A percentile compares a stretch with the other conserved stretches of the same genome.
Conservation (phyloP, 1,140 invertebrate species). For the Hirudo medicinalis region DNA sequence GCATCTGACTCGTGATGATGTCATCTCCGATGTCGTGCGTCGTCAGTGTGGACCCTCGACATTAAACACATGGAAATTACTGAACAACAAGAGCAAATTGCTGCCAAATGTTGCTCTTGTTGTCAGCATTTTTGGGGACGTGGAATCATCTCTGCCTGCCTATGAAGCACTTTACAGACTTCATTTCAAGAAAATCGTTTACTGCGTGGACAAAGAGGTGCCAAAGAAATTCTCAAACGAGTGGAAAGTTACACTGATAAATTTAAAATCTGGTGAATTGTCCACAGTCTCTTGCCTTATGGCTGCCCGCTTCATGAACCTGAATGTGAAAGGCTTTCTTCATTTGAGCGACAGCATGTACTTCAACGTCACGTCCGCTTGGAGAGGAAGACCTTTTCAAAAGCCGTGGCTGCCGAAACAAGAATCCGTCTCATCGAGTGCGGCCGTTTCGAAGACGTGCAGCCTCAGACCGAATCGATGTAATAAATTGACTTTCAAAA, state of each 20-base stretch:
- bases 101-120: constrained; percentile 12
- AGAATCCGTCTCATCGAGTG: background rate
- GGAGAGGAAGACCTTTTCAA: background rate
- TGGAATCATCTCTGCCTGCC: constrained; percentile 13
- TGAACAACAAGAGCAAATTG: background rate
- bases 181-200: constrained; percentile 19
- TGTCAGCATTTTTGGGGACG: constrained; percentile 15
- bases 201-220: constrained; percentile 13
- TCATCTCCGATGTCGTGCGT: background rate
- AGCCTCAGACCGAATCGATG: background rate
- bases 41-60: background rate
- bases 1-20: background rate
- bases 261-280: background rate
- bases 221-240: constrained; percentile 3
- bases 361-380: background rate
- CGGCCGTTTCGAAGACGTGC: background rate
- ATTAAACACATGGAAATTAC: background rate
- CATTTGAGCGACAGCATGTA: background rate
- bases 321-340: background rate
- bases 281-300: background rate
- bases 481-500: constrained; percentile 1
- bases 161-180: constrained; percentile 16
- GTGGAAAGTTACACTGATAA: constrained; percentile 21
- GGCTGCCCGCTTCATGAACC: background rate
- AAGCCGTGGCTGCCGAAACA: background rate